Evolutionary conservation across 2,113 vertebrate species (phyloP).

Genomic region (Brienomyrus brachyistius): DNA sequence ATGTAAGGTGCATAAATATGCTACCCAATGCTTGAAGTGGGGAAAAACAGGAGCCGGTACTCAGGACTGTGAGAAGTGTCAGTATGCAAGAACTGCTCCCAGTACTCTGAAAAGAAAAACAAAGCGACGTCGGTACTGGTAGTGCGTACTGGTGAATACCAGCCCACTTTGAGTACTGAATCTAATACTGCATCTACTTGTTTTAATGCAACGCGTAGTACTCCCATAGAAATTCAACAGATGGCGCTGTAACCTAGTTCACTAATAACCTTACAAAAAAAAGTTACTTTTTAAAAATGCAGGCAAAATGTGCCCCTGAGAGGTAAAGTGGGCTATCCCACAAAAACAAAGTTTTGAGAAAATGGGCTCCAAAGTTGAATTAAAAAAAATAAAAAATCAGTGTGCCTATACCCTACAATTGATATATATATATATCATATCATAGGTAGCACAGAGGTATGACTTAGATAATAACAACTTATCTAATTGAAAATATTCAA

Average conservation of each 20-base stretch:
- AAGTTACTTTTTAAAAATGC: neutral
- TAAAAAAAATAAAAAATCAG: no score
- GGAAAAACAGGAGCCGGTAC: neutral
- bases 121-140: neutral
- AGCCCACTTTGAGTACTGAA: neutral
- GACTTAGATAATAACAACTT: no score
- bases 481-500: no score
- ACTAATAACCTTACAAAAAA: neutral
- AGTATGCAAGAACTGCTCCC: neutral
- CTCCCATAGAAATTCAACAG: neutral
- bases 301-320: neutral
- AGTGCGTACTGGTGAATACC: neutral
- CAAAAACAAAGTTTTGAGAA: no score
- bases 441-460: no score
- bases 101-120: neutral
- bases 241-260: slow-evolving; percentile 12
- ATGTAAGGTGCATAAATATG: neutral
- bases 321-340: no score
- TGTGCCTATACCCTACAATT: no score
- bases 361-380: no score
- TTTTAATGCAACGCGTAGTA: neutral
- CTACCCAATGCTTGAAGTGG: neutral
- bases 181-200: neutral
- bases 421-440: no score
- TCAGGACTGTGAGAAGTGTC: neutral